Evolutionary conservation across 2,797 vertebrate genomes (phyloP).

Genomic region (Tragopan temminckii): DNA sequence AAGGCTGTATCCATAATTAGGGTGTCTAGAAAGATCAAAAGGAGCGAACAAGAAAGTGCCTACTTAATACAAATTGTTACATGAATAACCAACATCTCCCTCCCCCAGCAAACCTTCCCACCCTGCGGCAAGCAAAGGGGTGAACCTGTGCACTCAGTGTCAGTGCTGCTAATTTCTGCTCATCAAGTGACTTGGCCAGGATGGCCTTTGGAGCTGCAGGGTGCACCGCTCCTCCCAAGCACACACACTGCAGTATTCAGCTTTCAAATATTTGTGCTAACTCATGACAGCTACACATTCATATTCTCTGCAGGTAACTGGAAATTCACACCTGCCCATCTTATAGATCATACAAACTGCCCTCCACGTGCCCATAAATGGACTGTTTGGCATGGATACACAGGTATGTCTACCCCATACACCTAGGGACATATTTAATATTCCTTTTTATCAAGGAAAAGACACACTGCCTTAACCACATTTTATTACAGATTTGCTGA

Average conservation of each 20-base stretch:
- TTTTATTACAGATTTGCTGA: background rate
- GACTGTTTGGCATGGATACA: fast-evolving
- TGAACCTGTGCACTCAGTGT: fast-evolving
- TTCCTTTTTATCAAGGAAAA: background rate
- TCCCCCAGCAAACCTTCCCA: background rate
- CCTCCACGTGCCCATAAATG: background rate
- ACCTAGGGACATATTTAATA: fast-evolving
- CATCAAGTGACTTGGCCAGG: background rate
- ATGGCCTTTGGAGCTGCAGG: background rate
- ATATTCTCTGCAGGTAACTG: fast-evolving
- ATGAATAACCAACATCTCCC: background rate
- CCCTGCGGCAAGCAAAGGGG: background rate
- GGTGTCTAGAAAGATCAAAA: slow-evolving; percentile 14
- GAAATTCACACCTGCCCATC: background rate
- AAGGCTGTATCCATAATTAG: slow-evolving; percentile 50
- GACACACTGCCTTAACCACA: background rate
- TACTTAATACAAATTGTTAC: slow-evolving; percentile 33
- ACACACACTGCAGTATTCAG: background rate
- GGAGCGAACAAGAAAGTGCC: background rate
- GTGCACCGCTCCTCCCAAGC: background rate
- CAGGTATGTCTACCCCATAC: background rate
- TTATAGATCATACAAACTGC: background rate
- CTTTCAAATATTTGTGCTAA: background rate
- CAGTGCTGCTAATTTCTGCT: background rate
- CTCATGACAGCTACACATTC: background rate